Conservation (phyloP, 2,113 vertebrate genomes). For the Synchiropus splendidus region DNA sequence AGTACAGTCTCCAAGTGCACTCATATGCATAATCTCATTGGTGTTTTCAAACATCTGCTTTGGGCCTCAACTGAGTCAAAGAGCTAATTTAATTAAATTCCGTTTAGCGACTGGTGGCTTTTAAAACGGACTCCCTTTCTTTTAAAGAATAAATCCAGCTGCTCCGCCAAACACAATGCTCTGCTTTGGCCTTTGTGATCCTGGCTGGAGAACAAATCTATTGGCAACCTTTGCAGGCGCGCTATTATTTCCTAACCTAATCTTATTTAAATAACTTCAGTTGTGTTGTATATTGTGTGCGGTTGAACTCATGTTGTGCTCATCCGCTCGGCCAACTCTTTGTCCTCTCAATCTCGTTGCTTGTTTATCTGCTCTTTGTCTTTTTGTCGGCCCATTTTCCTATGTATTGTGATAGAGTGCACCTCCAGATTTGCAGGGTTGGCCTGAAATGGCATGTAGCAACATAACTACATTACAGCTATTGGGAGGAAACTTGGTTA, state of each 20-base stretch:
- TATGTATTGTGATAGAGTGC: not conserved
- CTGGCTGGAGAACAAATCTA: no score
- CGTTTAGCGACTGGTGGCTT: no score
- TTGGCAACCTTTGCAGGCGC: no score
- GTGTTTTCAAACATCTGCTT: conserved; percentile 4
- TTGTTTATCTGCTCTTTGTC: conserved; percentile 16
- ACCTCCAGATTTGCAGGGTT: no score
- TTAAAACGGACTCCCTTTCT: no score
- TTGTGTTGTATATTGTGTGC: no score
- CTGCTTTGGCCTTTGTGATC: no score
- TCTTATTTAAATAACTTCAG: no score
- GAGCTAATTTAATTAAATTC: no score
- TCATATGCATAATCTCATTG: conserved; percentile 1
- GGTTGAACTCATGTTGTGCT: not conserved
- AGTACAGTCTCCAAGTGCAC: conserved; percentile 13
- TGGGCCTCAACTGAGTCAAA: conserved; percentile 4
- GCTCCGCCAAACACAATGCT: no score
- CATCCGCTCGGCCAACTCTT: conserved; percentile 4
- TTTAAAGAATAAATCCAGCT: no score
- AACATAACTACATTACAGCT: not conserved
- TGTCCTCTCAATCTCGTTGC: conserved; percentile 10
- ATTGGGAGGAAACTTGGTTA: not conserved
- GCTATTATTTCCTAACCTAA: no score
- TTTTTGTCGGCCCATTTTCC: conserved; percentile 3
- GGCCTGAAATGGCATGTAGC: not conserved